Base-by-base conservation (phyloP, 2,888 invertebrate species). In the Drosophila rellima region DNA sequence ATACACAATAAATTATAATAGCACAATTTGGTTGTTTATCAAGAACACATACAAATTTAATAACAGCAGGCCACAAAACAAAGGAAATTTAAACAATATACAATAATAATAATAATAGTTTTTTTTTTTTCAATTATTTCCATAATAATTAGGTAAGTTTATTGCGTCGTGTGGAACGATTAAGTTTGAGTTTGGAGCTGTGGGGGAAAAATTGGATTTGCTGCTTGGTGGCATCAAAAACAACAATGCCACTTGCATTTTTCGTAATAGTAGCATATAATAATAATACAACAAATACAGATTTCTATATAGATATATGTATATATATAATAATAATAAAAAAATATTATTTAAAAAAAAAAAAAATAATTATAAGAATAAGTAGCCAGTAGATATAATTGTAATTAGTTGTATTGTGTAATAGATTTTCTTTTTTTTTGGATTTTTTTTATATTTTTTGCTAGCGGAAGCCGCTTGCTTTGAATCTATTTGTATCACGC, bases 1-100 rank as follows among this genome's bases (percentile, higher is more conserved):
- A 69, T 60, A 74, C 67, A 71, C 45, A 69, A 71, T 78, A 80
- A 82, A 79, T 82, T 48, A 78, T 74, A 81, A 79, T 77, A 78
- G 76, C 76, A 80, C 75, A 71, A 60, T 55, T 62, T 70, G 61
- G 47, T 62, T 35, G 20, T 52, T 40, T 48, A 57, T 48, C 33
- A 70, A 42, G 26, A 39, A 51, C 45, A 59, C 42, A 44, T 72
- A 67, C 4, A 72, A 68, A 67, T 62, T 59, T 62, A 68, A 63
- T 73, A 80, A 80, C 75, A 80, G 60, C 54, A 70, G 73, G 80
- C 76, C 75, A 70, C 74, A 50, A 18, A 39, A 20, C 10, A 23
- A 23, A 15, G 33, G n/a, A 35, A 39, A 62, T 17, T 56, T 11
- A 62, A 50, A 17, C 29, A 26, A 55, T 13, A 35, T 13, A 40